Percentiles rank a stretch among this genome's conserved stretches.
phyloP scores from a whole-genome alignment of 2,888 invertebrate species.

The Drosophila leonis region DNA sequence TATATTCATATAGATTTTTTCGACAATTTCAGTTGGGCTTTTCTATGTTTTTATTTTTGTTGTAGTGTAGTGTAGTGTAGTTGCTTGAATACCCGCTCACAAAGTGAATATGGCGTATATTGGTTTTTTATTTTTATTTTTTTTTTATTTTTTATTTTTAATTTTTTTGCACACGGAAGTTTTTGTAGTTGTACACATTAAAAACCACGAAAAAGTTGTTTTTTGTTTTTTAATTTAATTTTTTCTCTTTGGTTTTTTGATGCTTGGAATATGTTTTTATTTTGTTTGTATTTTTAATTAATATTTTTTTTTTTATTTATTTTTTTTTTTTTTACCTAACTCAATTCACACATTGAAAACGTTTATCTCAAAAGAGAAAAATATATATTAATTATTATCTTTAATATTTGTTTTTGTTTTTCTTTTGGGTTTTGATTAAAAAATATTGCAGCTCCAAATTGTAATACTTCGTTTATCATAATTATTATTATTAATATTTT shows the following conservation, averaged over 20 bases:
- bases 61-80: slow-evolving; percentile 28
- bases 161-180: slow-evolving; percentile 73
- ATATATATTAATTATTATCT: slow-evolving; percentile 80
- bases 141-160: slow-evolving; percentile 14
- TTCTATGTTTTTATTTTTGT: slow-evolving; percentile 61
- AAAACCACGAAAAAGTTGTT: slow-evolving; percentile 64
- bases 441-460: slow-evolving; percentile 81
- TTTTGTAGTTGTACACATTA: slow-evolving; percentile 71
- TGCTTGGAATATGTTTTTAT: slow-evolving; percentile 71
- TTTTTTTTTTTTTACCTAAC: slow-evolving; percentile 51
- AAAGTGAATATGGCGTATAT: slow-evolving; percentile 9
- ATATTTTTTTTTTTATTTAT: slow-evolving; percentile 15
- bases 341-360: slow-evolving; percentile 80
- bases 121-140: slow-evolving; percentile 14
- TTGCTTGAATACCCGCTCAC: slow-evolving; percentile 11
- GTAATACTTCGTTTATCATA: slow-evolving; percentile 69
- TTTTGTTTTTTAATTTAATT: slow-evolving; percentile 41
- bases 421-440: slow-evolving; percentile 72
- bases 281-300: slow-evolving; percentile 42
- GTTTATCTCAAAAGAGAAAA: slow-evolving; percentile 83
- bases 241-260: slow-evolving; percentile 67
- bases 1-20: slow-evolving; percentile 72
- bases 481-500: slow-evolving; percentile 29
- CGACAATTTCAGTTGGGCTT: slow-evolving; percentile 80
- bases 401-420: slow-evolving; percentile 51